Evolutionary conservation across 2,888 invertebrate genomes (phyloP), one percentile per base, ranked within the genome.

Genomic region (Cheilosia impressa): DNA sequence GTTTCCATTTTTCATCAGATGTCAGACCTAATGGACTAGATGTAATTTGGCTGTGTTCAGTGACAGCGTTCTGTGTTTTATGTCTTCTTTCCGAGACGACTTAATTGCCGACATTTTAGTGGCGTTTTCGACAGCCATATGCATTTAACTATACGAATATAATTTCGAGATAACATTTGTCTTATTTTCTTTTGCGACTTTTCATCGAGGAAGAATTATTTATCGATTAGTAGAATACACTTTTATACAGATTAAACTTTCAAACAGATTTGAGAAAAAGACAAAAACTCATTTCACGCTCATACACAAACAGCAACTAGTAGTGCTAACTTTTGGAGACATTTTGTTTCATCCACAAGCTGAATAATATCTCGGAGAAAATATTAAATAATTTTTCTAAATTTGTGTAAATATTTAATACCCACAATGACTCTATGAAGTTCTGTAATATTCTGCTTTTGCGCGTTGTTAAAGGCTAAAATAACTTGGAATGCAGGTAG

Each of bases 371-470:
- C 24, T 22, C 22, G 22, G 10, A 45, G 45, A 43, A 17, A 22
- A 55, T 55, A 13, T n/a, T 9, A 4, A 10, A 17, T 45, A 27
- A 31, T 45, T 31, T 62, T 47, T n/a, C 4, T 47, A 34, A 31
- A 47, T 6, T 17, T 45, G 50, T 63, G 50, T 52, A 65, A 65
- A 63, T 63, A 65, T 38, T 9, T 10, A 34, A 17, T 15, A 19
- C 13, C 34, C 15, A 34, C n/a, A 34, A 19, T 7, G 15, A 50
- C 24, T 71, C 31, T 53, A 43, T 24, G 22, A 50, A 27, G 24
- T 38, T 31, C n/a, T 43, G 60, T 27, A 72, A 62, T 72, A 62
- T 62, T 72, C 62, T 62, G 71, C 62, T 72, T 50, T 52, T 62
- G 17, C 27, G 17, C 62, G 17, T 53, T 66, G 15, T 38, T n/a